Percentiles rank a stretch among this genome's conserved stretches.
Evolutionary conservation across 2,113 vertebrate genomes (phyloP).

Genomic region (Panurus biarmicus): DNA sequence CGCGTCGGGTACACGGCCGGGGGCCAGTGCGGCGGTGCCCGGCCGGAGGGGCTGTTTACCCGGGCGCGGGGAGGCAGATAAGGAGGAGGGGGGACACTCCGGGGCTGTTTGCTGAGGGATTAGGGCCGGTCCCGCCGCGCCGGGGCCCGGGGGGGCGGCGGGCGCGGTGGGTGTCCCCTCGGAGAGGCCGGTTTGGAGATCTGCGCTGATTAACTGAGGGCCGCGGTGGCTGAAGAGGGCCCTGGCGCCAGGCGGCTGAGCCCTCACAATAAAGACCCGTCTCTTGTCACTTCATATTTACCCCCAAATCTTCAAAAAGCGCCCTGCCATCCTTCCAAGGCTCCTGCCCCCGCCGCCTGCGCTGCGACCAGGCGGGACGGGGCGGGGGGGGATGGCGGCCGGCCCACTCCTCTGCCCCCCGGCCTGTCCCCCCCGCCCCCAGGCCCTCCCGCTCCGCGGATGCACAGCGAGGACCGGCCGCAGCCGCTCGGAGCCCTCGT

Average conservation of each 20-base stretch:
- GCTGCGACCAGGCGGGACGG: neutral
- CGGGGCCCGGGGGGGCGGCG: neutral
- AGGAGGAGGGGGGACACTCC: neutral
- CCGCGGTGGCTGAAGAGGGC: constrained; percentile 73
- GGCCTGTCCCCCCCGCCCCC: neutral
- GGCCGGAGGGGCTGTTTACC: neutral
- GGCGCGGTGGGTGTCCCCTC: constrained; percentile 50
- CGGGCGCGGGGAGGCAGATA: neutral
- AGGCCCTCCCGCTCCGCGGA: neutral
- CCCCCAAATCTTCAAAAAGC: constrained; percentile 72
- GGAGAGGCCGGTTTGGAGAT: constrained; percentile 62
- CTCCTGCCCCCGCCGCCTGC: constrained; percentile 25
- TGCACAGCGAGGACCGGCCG: neutral
- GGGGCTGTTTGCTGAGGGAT: constrained; percentile 32
- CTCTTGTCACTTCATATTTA: constrained; percentile 91
- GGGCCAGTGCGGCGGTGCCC: neutral
- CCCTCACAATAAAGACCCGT: constrained; percentile 83
- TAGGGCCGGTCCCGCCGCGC: constrained; percentile 9
- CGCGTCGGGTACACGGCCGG: neutral
- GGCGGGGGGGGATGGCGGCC: no score
- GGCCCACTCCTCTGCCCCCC: neutral
- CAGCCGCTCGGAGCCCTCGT: neutral
- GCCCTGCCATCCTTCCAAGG: constrained; percentile 50
- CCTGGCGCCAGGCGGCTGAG: constrained; percentile 88
- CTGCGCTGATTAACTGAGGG: constrained; percentile 72